Base-by-base conservation (phyloP, 2,113 vertebrate genomes). In the Talpa occidentalis region DNA sequence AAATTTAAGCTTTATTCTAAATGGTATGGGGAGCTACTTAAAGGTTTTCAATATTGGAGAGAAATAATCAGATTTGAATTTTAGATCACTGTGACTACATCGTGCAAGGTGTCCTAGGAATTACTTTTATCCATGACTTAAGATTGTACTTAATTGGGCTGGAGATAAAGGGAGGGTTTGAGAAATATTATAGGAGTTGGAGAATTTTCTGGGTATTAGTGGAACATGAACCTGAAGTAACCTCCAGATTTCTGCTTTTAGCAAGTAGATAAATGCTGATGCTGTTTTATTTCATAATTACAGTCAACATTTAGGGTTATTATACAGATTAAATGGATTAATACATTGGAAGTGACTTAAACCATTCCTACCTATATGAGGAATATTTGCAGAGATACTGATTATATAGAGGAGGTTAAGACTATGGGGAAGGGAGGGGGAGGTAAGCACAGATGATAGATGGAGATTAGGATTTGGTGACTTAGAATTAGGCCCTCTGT, bases 51-150 rank as follows among this genome's bases (percentile, higher is more conserved):
- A 69, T 1, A 40, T 2, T 64, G 24, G 5, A 35, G 17, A 47
- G 11, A 66, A 84, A 74, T 52, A 79, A 62, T 73, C 14, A 54
- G 16, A 78, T 78, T n/a, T 81, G 6, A 72, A 95, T 86, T 90
- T 94, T 56, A 81, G 14, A 44, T 82, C 37, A 70, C 17, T 94
- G 32, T 85, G 47, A 37, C 11, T 62, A 12, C 28, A 1, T 22
- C 44, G 32, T 66, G 16, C 44, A 94, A 37, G n/a, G 22, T 37
- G 3, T 59, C 44, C 28, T 40, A 67, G 64, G 56, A 73, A 66
- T 10, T 76, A 24, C 19, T 87, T 47, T 4, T 87, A 59, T 24
- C 35, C 2, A 1, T 73, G 47, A 76, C 24, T 77, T 64, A 47
- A 80, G 21, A 11, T 28, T 88, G 0, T 74, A 49, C 10, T 49